phyloP scores from a whole-genome alignment of 2,113 vertebrate genomes.

The Amphiprion percula region DNA sequence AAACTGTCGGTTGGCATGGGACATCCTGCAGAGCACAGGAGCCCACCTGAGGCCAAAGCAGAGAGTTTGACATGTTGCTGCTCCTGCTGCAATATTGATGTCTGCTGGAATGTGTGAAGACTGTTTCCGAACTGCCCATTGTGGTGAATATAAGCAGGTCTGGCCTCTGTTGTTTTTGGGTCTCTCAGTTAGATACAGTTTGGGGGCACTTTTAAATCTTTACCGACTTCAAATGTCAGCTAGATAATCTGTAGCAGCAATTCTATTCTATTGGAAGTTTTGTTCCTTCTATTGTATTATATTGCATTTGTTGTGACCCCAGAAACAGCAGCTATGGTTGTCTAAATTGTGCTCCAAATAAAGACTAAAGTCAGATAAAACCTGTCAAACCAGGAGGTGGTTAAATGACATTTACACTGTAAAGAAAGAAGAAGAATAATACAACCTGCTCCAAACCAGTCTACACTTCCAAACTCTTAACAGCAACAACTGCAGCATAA shows the following conservation, averaged over 20 bases:
- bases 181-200: neutral
- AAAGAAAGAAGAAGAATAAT: too few species aligned
- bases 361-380: neutral
- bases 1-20: conserved; percentile 49
- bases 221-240: neutral
- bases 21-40: conserved; percentile 49
- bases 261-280: neutral
- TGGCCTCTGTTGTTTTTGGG: neutral
- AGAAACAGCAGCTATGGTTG: neutral
- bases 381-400: neutral
- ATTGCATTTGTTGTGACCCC: neutral
- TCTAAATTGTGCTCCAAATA: neutral
- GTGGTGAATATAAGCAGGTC: conserved; percentile 10
- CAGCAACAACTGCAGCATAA: too few species aligned
- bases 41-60: conserved; percentile 32
- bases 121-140: conserved; percentile 3
- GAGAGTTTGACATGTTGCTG: conserved; percentile 54
- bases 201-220: neutral
- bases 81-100: conserved; percentile 57
- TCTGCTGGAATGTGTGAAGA: conserved; percentile 50
- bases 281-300: neutral
- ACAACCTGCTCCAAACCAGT: too few species aligned
- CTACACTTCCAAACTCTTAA: too few species aligned
- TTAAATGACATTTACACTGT: neutral
- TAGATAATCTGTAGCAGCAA: neutral